phyloP scores from a whole-genome alignment of 1,140 invertebrate genomes.

The Archegozetes longisetosus region DNA sequence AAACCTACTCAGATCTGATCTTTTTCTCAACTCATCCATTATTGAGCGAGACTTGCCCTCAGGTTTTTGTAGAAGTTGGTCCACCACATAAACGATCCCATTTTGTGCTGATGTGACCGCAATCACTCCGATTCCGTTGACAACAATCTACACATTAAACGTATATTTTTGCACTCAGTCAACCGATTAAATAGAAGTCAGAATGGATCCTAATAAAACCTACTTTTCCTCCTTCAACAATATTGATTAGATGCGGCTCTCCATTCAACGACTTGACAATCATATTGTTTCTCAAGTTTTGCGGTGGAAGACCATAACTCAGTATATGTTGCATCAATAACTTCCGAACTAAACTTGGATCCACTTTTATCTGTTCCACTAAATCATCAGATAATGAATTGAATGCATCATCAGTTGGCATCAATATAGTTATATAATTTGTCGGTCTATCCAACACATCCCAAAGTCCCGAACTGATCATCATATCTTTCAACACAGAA shows the following conservation, averaged over 20 bases:
- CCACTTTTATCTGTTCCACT: slow-evolving; percentile 21
- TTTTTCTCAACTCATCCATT: slow-evolving; percentile 9
- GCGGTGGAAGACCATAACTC: slow-evolving; percentile 10
- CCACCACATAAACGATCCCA: slow-evolving; percentile 32
- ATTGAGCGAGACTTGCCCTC: background rate
- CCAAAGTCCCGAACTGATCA: slow-evolving; percentile 15
- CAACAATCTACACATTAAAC: slow-evolving; percentile 29
- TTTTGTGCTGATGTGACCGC: slow-evolving; percentile 28
- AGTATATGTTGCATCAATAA: slow-evolving; percentile 30
- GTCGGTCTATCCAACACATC: slow-evolving; percentile 11
- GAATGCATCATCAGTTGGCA: slow-evolving; percentile 30
- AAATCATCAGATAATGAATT: slow-evolving; percentile 19
- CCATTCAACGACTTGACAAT: slow-evolving; percentile 16
- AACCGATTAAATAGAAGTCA: too few relatives aligned
- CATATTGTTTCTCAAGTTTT: slow-evolving; percentile 19
- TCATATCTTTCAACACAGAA: slow-evolving; percentile 12
- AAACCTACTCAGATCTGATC: slow-evolving; percentile 14
- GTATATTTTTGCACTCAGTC: too few relatives aligned
- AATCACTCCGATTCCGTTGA: slow-evolving; percentile 27
- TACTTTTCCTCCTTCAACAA: slow-evolving; percentile 19
- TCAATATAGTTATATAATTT: slow-evolving; percentile 29
- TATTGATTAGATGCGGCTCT: slow-evolving; percentile 21
- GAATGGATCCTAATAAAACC: too few relatives aligned
- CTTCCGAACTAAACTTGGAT: slow-evolving; percentile 22
- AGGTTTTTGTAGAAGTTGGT: slow-evolving; percentile 25